phyloP scores from a whole-genome alignment of 2,888 invertebrate genomes.

The Spisula subtruncata region DNA sequence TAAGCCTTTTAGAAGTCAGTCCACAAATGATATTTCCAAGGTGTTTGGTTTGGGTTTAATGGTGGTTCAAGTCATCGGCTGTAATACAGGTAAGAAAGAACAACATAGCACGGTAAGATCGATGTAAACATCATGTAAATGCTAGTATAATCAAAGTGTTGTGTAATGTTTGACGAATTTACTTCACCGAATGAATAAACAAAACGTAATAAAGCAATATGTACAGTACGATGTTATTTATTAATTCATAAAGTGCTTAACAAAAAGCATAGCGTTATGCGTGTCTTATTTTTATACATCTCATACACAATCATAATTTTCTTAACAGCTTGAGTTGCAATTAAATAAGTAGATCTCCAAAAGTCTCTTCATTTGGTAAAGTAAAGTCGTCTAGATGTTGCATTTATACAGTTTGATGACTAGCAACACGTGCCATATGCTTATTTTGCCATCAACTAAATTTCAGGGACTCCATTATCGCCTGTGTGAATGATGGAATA shows the following conservation, averaged over 20 bases:
- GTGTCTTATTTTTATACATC: no score
- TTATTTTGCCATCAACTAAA: neutral
- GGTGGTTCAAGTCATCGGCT: neutral
- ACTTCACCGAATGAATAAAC: slow-evolving; percentile 5
- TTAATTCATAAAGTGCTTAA: no score
- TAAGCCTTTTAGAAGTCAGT: neutral
- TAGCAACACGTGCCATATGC: neutral
- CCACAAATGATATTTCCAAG: neutral
- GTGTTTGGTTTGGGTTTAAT: neutral
- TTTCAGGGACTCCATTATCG: slow-evolving; percentile 81
- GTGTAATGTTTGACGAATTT: neutral
- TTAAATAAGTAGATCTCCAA: no score
- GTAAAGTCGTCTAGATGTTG: neutral
- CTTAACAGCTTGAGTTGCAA: no score
- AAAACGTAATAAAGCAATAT: no score
- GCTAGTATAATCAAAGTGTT: slow-evolving; percentile 19
- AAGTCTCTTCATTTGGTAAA: neutral
- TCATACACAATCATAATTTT: no score
- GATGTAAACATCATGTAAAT: neutral
- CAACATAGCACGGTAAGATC: neutral
- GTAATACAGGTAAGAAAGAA: neutral
- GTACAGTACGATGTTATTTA: neutral
- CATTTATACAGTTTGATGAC: neutral
- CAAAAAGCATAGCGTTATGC: no score
- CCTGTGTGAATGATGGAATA: slow-evolving; percentile 79